A percentile compares a stretch with the other conserved stretches of the same genome.
These are phyloP conservation scores for Cyclophora albipunctata DNA, from an alignment of 2,888 invertebrate genomes.

Conservation along the genomic window DNA sequence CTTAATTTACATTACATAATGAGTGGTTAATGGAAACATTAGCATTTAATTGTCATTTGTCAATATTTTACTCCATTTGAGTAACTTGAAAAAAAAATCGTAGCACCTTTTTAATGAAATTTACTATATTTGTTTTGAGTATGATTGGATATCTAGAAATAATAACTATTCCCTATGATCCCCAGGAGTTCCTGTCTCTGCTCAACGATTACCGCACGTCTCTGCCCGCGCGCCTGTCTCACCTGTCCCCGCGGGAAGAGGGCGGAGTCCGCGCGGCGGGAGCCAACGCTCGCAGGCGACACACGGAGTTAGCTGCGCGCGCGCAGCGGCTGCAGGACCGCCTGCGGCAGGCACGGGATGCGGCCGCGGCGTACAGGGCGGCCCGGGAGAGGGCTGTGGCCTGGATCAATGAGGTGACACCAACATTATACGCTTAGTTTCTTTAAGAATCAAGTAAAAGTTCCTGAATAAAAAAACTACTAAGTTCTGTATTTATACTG, in stretches of 20 bases:
- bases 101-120: too few relatives aligned
- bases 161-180: too few relatives aligned
- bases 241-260: slow-evolving; percentile 81
- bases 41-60: too few relatives aligned
- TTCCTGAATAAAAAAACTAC: too few relatives aligned
- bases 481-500: too few relatives aligned
- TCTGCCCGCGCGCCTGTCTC: slow-evolving; percentile 86
- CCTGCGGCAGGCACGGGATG: slow-evolving; percentile 83
- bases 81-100: too few relatives aligned
- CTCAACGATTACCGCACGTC: slow-evolving; percentile 92
- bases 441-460: too few relatives aligned
- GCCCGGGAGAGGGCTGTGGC: slow-evolving; percentile 86
- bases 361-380: slow-evolving; percentile 79
- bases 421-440: slow-evolving; percentile 17
- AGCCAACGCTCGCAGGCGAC: slow-evolving; percentile 84
- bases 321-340: slow-evolving; percentile 90
- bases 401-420: slow-evolving; percentile 83
- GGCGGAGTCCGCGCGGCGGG: slow-evolving; percentile 87
- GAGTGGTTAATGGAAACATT: too few relatives aligned
- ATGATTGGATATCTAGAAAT: too few relatives aligned
- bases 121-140: too few relatives aligned
- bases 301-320: slow-evolving; percentile 86
- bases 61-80: too few relatives aligned
- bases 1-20: too few relatives aligned
- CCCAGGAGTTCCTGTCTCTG: slow-evolving; percentile 84